Evolutionary conservation across 2,113 vertebrate genomes (phyloP), one percentile per base, ranked within the genome.

Genomic region (Quiscalus mexicanus): DNA sequence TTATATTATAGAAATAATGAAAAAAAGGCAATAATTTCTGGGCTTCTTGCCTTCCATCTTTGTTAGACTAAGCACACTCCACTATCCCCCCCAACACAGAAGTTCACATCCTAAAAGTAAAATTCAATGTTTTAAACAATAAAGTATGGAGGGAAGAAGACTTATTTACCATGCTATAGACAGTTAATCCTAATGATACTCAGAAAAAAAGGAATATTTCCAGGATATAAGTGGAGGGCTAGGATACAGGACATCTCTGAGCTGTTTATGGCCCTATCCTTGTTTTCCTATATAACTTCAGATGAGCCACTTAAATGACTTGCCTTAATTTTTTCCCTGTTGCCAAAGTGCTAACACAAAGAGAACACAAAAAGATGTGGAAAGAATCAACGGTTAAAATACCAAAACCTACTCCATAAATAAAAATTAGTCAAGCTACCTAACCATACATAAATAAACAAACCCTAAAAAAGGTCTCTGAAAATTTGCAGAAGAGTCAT

Each of bases 121-220:
- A 87, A 67, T 69, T 31, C 28, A 25, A 3, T 35, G 5, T 58
- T 88, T 84, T 42, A 88, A 86, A 49, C 5, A 67, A 28, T 76
- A 20, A 73, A 69, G 5, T 15, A n/a, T 15, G 6, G 15, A 6
- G 5, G 3, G 0, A 17, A 31, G 35, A 11, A 81, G 18, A 3
- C 6, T 55, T 69, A 33, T 83, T 58, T 90, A 59, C 41, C 6
- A 2, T 77, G 37, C 28, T 80, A 4, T 27, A 39, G 35, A 67
- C 41, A 17, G 6, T 9, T 20, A 42, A 15, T 77, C 15, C 16
- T 74, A 77, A 55, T 19, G 42, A 74, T 52, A 70, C 16, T 76
- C 0, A 0, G 15, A 88, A 93, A 88, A 56, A 76, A 87, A 62
- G 0, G 13, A 65, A 1, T 84, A 68, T 90, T 89, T 89, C 58